A percentile compares a stretch with the other conserved stretches of the same genome.
Evolutionary conservation across 2,797 vertebrate species (phyloP).

Genomic region (Argya squamiceps): DNA sequence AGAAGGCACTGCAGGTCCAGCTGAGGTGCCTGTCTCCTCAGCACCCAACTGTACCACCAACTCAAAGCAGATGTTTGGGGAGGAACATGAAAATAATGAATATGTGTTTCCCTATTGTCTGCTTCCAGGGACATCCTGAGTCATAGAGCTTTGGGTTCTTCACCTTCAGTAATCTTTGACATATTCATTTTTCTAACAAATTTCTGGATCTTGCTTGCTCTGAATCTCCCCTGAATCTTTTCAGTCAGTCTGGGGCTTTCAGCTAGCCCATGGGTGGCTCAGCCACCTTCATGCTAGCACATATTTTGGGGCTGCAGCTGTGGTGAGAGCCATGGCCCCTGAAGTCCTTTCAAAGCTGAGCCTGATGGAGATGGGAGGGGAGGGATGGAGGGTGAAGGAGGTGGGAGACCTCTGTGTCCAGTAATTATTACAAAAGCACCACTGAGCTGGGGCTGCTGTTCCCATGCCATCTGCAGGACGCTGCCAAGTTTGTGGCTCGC

Average conservation of each 20-base stretch:
- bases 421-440: not conserved
- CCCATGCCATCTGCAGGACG: not conserved
- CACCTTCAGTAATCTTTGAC: not conserved
- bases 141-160: not conserved
- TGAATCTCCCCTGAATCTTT: not conserved
- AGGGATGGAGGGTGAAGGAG: not conserved
- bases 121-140: not conserved
- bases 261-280: not conserved
- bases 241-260: not conserved
- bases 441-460: constrained; percentile 7
- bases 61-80: not conserved
- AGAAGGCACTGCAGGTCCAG: not conserved
- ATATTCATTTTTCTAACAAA: not conserved
- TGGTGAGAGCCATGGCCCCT: not conserved
- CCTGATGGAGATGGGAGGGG: not conserved
- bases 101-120: not conserved
- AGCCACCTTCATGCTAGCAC: not conserved
- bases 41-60: not conserved
- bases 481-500: constrained; percentile 9
- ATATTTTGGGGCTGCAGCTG: not conserved
- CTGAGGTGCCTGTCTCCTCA: not conserved
- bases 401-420: not conserved
- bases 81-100: not conserved
- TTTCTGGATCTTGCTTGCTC: not conserved
- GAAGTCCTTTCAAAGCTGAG: not conserved